Evolutionary conservation across 2,113 vertebrate genomes (phyloP).

Genomic region (Trichechus manatus): DNA sequence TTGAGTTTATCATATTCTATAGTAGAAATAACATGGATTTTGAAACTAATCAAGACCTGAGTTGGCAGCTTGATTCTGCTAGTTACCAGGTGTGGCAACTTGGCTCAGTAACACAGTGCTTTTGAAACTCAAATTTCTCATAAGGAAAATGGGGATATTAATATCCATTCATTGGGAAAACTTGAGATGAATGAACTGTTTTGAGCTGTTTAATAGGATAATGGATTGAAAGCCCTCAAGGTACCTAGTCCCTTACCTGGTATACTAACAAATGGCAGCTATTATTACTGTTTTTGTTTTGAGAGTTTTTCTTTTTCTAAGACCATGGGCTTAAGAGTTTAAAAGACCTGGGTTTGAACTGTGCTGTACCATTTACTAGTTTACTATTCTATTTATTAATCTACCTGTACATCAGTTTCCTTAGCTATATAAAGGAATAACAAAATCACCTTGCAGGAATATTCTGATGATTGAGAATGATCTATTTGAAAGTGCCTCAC

Average conservation of each 20-base stretch:
- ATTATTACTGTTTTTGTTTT: slow-evolving; percentile 9
- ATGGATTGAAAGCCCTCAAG: not conserved
- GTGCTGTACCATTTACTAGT: not conserved
- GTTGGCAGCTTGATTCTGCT: not conserved
- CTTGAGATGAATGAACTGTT: not conserved
- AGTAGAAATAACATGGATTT: not conserved
- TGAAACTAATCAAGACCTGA: not conserved
- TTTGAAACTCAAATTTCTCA: slow-evolving; percentile 9
- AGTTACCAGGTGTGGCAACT: not conserved
- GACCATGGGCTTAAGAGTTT: not conserved
- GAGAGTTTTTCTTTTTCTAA: not conserved
- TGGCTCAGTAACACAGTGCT: not conserved
- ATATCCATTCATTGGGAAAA: slow-evolving; percentile 35
- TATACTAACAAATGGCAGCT: not conserved
- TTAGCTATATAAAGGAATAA: not conserved
- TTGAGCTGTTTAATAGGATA: not conserved
- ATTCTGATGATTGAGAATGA: not conserved
- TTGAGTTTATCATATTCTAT: not conserved
- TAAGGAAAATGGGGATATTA: slow-evolving; percentile 17
- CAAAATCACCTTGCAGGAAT: not conserved
- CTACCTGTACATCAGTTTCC: not conserved
- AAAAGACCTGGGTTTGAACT: not conserved
- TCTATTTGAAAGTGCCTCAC: not conserved
- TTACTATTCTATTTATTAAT: not conserved
- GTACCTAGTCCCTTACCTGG: not conserved